A percentile compares a stretch with the other conserved stretches of the same genome.
Evolutionary conservation across 2,113 vertebrate genomes (phyloP).

Genomic region (Talpa occidentalis): DNA sequence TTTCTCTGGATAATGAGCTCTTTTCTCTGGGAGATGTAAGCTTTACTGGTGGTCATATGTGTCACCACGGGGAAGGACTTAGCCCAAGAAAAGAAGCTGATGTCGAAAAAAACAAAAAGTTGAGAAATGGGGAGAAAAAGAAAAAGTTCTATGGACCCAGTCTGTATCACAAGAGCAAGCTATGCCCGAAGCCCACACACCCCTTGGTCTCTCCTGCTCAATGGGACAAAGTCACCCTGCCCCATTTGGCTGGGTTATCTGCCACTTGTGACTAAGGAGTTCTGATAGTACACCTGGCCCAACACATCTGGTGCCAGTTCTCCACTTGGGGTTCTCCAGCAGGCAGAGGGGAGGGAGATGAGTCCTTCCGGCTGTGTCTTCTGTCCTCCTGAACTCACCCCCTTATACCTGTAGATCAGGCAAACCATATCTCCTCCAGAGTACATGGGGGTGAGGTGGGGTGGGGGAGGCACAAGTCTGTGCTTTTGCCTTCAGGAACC

Average conservation of each 20-base stretch:
- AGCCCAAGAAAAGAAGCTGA: not conserved
- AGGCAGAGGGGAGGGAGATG: not conserved
- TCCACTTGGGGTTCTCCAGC: not conserved
- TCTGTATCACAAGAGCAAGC: not conserved
- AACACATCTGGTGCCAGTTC: not conserved
- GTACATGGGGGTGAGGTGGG: not conserved
- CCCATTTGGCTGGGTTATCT: not conserved
- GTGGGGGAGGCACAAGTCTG: not conserved
- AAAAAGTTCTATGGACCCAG: not conserved
- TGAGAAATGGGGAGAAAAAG: not conserved
- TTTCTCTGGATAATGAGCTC: conserved; percentile 18
- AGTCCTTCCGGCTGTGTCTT: not conserved
- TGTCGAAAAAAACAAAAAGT: not conserved
- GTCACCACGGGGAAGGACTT: not conserved
- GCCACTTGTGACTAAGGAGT: not conserved
- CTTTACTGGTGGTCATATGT: not conserved
- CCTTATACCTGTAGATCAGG: not conserved
- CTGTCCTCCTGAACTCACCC: not conserved
- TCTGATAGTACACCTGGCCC: not conserved
- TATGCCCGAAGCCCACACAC: not conserved
- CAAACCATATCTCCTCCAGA: not conserved
- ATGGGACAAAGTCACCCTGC: not conserved
- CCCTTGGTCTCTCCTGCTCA: not conserved
- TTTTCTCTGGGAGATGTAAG: not conserved
- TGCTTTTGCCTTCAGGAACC: not conserved